A percentile compares a stretch with the other conserved stretches of the same genome.
Evolutionary conservation across 2,113 vertebrate species (phyloP).

Genomic region (Carassius auratus): DNA sequence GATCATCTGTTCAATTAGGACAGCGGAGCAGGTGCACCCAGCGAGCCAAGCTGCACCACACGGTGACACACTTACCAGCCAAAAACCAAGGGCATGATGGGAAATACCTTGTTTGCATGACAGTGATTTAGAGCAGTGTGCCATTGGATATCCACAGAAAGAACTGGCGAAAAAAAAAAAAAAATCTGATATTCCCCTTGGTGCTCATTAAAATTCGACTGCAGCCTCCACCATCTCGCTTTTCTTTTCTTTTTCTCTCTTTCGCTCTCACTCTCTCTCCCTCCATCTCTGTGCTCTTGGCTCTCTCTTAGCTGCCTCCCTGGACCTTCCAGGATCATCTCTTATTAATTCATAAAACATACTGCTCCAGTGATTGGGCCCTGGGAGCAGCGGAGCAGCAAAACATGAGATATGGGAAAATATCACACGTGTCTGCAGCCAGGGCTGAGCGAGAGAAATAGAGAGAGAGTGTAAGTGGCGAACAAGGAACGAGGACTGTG

Average conservation of each 20-base stretch:
- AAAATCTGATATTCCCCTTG: slow-evolving; percentile 77
- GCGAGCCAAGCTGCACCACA: slow-evolving; percentile 67
- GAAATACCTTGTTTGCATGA: slow-evolving; percentile 81
- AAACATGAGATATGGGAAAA: slow-evolving; percentile 79
- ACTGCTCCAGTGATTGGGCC: slow-evolving; percentile 73
- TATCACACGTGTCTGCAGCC: slow-evolving; percentile 69
- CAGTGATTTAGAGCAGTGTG: slow-evolving; percentile 78
- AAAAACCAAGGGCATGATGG: slow-evolving; percentile 78
- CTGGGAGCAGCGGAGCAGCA: slow-evolving; percentile 78
- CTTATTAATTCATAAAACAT: slow-evolving; percentile 90
- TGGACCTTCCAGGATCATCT: slow-evolving; percentile 78
- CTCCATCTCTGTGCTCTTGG: slow-evolving; percentile 71
- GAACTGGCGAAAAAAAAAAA: slow-evolving; percentile 29
- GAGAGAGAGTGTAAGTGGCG: slow-evolving; percentile 43
- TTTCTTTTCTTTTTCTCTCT: slow-evolving; percentile 47
- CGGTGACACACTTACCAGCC: slow-evolving; percentile 74
- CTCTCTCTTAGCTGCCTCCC: slow-evolving; percentile 64
- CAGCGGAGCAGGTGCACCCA: slow-evolving; percentile 75
- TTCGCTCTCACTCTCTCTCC: slow-evolving; percentile 29
- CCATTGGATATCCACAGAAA: slow-evolving; percentile 74
- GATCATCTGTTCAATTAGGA: slow-evolving; percentile 83
- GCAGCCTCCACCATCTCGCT: slow-evolving; percentile 61
- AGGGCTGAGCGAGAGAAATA: slow-evolving; percentile 43
- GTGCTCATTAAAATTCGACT: slow-evolving; percentile 85
- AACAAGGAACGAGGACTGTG: slow-evolving; percentile 36